These are phyloP conservation scores for Fregetta grallaria DNA, from an alignment of 2,113 vertebrate species.

Conservation along the genomic window DNA sequence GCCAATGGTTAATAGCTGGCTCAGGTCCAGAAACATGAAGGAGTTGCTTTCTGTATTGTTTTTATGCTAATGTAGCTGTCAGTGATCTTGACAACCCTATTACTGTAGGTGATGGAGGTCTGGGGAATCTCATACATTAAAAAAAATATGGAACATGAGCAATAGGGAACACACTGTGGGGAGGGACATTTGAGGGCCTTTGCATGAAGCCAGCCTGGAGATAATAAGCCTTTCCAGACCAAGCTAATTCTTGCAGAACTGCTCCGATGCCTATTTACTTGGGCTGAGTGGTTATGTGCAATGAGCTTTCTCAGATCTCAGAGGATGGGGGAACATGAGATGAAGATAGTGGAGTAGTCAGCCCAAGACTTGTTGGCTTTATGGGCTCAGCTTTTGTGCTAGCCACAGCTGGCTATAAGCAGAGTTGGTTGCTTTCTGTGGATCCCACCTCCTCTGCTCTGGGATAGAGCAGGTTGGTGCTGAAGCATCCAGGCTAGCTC, in stretches of 20 bases:
- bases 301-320: neutral
- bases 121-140: neutral
- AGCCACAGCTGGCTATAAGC: neutral
- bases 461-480: neutral
- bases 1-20: neutral
- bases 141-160: neutral
- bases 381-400: neutral
- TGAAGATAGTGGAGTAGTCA: neutral
- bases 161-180: neutral
- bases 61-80: neutral
- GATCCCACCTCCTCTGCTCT: neutral
- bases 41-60: neutral
- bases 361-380: neutral
- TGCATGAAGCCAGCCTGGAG: neutral
- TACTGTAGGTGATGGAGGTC: neutral
- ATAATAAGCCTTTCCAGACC: neutral
- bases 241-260: neutral
- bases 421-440: neutral
- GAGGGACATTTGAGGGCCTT: neutral
- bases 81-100: neutral
- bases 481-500: neutral
- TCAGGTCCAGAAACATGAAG: neutral
- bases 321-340: neutral
- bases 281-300: neutral
- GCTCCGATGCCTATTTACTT: neutral